These are phyloP conservation scores for Morpho helenor DNA, from an alignment of 2,888 invertebrate genomes.

Conservation along the genomic window DNA sequence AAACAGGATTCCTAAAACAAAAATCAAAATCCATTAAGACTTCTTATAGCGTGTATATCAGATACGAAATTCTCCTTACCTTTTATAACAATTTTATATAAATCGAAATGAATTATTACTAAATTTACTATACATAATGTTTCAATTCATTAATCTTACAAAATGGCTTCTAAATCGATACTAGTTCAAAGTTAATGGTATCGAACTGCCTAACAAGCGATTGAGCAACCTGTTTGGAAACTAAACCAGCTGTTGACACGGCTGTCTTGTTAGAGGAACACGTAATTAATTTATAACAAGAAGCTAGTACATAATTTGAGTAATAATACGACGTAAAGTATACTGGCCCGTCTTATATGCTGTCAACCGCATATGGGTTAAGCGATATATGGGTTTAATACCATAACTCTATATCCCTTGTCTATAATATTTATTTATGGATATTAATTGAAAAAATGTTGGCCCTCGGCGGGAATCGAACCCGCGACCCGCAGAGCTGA, in stretches of 20 bases:
- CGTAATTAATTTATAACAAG: slow-evolving; percentile 31
- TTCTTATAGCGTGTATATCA: no score
- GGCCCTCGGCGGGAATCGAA: no score
- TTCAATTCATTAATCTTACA: not conserved
- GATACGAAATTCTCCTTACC: no score
- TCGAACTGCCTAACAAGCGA: slow-evolving; percentile 13
- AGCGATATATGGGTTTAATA: not conserved
- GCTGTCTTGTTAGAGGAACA: slow-evolving; percentile 26
- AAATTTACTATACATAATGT: no score
- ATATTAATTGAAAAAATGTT: no score
- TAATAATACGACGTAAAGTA: slow-evolving; percentile 14
- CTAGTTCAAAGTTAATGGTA: slow-evolving; percentile 8
- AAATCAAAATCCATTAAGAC: no score
- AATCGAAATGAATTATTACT: no score
- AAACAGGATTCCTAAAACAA: no score
- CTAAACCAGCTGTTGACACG: slow-evolving; percentile 28
- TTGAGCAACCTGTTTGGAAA: slow-evolving; percentile 18
- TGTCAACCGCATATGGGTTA: slow-evolving; percentile 11
- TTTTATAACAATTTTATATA: no score
- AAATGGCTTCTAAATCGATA: slow-evolving; percentile 2
- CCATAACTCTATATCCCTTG: no score
- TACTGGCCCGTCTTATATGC: slow-evolving; percentile 8
- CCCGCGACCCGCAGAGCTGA: no score
- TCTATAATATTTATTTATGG: no score
- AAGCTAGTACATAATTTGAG: slow-evolving; percentile 26